Percentiles rank a stretch among this genome's conserved stretches.
phyloP scores from a whole-genome alignment of 2,888 invertebrate genomes.

The Lasioglossum malachurum region DNA sequence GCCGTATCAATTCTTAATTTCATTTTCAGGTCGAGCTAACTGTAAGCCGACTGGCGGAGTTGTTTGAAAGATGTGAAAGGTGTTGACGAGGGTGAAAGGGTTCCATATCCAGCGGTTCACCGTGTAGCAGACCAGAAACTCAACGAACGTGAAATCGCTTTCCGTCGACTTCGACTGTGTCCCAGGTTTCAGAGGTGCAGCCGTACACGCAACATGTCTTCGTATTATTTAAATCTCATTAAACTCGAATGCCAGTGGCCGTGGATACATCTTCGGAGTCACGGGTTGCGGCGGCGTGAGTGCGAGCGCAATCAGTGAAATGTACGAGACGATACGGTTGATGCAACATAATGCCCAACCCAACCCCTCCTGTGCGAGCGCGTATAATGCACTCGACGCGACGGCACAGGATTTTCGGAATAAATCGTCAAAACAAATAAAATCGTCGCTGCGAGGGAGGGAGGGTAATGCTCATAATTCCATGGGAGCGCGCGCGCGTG shows the following conservation, averaged over 20 bases:
- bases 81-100: not conserved
- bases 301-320: constrained; percentile 33
- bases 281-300: constrained; percentile 1
- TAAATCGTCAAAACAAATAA: constrained; percentile 70
- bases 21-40: no score
- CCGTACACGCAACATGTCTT: constrained; percentile 14
- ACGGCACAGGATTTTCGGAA: constrained; percentile 60
- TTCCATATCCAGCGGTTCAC: not conserved
- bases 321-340: constrained; percentile 27
- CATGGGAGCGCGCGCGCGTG: constrained; percentile 30
- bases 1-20: not conserved
- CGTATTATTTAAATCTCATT: constrained; percentile 46
- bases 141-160: not conserved
- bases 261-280: not conserved
- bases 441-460: constrained; percentile 43
- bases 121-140: not conserved
- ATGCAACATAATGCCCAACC: constrained; percentile 42
- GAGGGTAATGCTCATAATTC: constrained; percentile 67
- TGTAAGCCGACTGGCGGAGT: not conserved
- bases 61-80: not conserved
- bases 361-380: not conserved
- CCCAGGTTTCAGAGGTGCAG: not conserved
- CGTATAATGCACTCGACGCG: constrained; percentile 48
- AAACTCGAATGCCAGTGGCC: constrained; percentile 26
- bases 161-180: not conserved